Evolutionary conservation across 1,140 invertebrate species (phyloP), one percentile per base, ranked within the genome.

Genomic region (Conopomorpha cramerella): DNA sequence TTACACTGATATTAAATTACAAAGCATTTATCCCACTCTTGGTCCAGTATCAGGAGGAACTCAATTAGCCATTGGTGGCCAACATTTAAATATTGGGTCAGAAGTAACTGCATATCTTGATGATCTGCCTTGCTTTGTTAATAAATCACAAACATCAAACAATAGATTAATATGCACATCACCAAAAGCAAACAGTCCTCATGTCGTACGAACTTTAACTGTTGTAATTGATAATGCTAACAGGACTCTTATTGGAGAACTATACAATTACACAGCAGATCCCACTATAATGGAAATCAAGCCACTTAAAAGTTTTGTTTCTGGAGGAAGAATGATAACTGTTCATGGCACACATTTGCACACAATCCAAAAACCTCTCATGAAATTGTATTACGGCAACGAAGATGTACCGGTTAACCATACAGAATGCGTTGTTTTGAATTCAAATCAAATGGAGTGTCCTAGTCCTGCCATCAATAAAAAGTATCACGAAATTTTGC

Each of bases 21-120:
- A 83, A 30, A 87, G 88, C 3, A 80, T 98, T 33, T 87, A 86
- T 65, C 96, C 97, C 1, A 78, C 83, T 0, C 80, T 92, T 29
- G 97, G 96, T 0, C 96, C 96, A 2, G 85, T 91, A 49, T 94
- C 93, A 45, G 97, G 96, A 14, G 96, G 96, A 1, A 98, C 96
- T 0, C 86, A 90, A 48, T 70, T 99, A 30, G 92, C 91, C 2
- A 90, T 99, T 38, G 88, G 86, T 44, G 97, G 97, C 11, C 84
- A 88, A 45, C 90, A 96, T 76, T 74, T 99, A 30, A 96, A 98
- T 61, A 94, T 98, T 58, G 97, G 97, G 2, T 94, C 92, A 17
- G 86, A 85, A 41, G 90, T 95, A 38, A 85, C 85, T 2, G 93
- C 95, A 0, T 91, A 85, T 63, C 76, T 99, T 6, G 95, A 96